These are phyloP conservation scores for Ophraella communa DNA, from an alignment of 2,888 invertebrate genomes.

Conservation along the genomic window DNA sequence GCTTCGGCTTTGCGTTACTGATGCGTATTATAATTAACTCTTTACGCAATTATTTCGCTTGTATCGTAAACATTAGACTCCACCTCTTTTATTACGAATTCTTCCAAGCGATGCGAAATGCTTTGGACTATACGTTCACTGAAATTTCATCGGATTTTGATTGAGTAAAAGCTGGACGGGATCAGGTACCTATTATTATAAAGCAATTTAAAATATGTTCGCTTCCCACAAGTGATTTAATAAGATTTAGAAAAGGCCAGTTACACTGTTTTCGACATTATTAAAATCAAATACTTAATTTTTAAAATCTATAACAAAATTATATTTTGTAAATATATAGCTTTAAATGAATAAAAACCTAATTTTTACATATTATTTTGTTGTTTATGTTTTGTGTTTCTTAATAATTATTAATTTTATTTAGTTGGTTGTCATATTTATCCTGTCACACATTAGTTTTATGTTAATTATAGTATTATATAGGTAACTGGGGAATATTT, in stretches of 20 bases:
- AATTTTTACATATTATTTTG: not conserved
- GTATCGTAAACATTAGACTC: constrained; percentile 31
- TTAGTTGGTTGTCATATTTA: too few species aligned
- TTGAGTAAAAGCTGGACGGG: not conserved
- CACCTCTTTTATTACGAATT: constrained; percentile 33
- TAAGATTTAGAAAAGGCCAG: not conserved
- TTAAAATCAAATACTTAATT: not conserved
- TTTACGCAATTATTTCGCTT: constrained; percentile 33
- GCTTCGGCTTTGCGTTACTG: constrained; percentile 27
- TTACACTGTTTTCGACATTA: not conserved
- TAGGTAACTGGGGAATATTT: too few species aligned
- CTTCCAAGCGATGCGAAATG: constrained; percentile 11
- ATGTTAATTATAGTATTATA: too few species aligned
- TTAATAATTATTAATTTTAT: too few species aligned
- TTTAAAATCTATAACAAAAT: not conserved
- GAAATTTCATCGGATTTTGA: constrained; percentile 6
- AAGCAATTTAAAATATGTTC: not conserved
- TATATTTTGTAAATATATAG: not conserved
- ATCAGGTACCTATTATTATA: not conserved
- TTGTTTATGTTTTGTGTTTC: too few species aligned
- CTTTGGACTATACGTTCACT: constrained; percentile 1
- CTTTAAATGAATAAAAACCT: not conserved
- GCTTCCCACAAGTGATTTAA: not conserved
- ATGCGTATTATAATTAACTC: constrained; percentile 36
- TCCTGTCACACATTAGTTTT: too few species aligned